Conservation (phyloP, 1,140 invertebrate species). For the Hydropsyche tenuis region DNA sequence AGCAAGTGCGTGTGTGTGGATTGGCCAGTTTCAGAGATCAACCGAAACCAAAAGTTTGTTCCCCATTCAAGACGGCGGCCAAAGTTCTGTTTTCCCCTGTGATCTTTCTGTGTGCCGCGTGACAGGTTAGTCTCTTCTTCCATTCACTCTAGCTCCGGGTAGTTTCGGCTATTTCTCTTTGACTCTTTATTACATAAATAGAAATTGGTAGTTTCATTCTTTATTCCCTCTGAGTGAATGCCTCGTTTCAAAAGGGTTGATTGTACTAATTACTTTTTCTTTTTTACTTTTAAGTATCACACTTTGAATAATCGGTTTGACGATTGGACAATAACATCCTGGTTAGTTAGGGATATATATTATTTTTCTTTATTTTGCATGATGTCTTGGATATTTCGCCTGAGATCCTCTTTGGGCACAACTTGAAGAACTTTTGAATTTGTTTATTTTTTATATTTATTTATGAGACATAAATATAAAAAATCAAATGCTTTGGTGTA, state of each 20-base stretch:
- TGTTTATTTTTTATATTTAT: slow-evolving; percentile 19
- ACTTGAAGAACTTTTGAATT: background rate
- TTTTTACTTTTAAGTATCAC: background rate
- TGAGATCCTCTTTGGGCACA: slow-evolving; percentile 18
- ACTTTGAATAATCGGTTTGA: background rate
- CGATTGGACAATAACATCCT: slow-evolving; percentile 4
- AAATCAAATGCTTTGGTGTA: too few species aligned
- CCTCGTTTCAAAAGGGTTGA: slow-evolving; percentile 65
- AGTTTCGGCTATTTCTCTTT: slow-evolving; percentile 40
- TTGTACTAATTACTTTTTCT: slow-evolving; percentile 53
- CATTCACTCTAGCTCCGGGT: slow-evolving; percentile 42
- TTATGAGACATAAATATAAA: slow-evolving; percentile 80
- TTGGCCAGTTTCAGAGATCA: slow-evolving; percentile 63
- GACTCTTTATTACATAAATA: slow-evolving; percentile 35
- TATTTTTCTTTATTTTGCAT: slow-evolving; percentile 39
- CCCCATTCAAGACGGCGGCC: slow-evolving; percentile 72
- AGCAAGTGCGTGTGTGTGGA: slow-evolving; percentile 57
- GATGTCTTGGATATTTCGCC: slow-evolving; percentile 40
- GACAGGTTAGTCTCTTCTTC: slow-evolving; percentile 52
- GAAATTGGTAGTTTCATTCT: slow-evolving; percentile 41
- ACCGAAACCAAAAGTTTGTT: slow-evolving; percentile 69
- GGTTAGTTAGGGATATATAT: slow-evolving; percentile 30
- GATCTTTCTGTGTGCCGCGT: slow-evolving; percentile 73
- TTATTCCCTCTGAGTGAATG: slow-evolving; percentile 53
- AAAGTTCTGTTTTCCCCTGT: slow-evolving; percentile 72